Evolutionary conservation across 1,140 invertebrate species (phyloP).

Genomic region (Sitobion miscanthi): DNA sequence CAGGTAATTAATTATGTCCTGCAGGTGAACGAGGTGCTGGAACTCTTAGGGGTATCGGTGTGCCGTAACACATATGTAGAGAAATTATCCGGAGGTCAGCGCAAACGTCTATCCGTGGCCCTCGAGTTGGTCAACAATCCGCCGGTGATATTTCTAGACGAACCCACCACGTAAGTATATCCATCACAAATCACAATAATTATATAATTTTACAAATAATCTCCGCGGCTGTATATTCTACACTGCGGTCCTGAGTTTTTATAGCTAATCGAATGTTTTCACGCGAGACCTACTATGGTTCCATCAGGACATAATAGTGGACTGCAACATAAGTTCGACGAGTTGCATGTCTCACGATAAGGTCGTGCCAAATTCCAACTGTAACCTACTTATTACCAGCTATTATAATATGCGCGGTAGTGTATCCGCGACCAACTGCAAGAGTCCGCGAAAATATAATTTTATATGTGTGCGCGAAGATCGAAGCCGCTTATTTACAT

Average conservation of each 20-base stretch:
- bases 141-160: constrained; percentile 73
- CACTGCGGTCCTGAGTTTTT: not conserved
- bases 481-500: not conserved
- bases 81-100: constrained; percentile 70
- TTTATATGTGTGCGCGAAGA: not conserved
- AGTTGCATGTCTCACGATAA: not conserved
- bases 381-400: not conserved
- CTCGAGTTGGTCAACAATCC: constrained; percentile 73
- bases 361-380: not conserved
- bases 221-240: not conserved
- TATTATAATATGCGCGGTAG: not conserved
- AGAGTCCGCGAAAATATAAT: not conserved
- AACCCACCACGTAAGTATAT: constrained; percentile 69
- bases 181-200: not conserved
- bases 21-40: constrained; percentile 63
- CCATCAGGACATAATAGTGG: too few relatives aligned
- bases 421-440: not conserved
- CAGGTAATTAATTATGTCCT: not conserved
- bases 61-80: constrained; percentile 65
- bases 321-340: not conserved
- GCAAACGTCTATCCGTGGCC: constrained; percentile 72
- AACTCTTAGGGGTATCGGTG: constrained; percentile 63
- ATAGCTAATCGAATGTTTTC: not conserved
- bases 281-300: not conserved
- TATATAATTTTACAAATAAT: not conserved